Evolutionary conservation across 1,140 invertebrate species (phyloP).

Genomic region (Portunus trituberculatus): DNA sequence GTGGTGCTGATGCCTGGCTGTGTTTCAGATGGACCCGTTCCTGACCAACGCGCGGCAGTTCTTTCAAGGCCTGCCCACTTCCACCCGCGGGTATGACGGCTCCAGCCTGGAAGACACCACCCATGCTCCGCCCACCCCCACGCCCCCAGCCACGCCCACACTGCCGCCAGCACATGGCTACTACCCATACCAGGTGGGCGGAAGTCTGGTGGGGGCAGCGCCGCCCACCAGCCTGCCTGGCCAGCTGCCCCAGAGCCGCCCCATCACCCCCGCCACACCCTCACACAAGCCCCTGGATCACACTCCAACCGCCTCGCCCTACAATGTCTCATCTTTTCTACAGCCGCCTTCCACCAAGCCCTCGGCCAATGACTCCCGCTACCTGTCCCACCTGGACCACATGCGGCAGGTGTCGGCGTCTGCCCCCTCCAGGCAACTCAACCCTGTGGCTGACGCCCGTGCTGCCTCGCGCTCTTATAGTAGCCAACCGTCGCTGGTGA

Average conservation of each 20-base stretch:
- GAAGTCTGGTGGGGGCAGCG: slow-evolving; percentile 13
- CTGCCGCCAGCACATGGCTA: slow-evolving; percentile 63
- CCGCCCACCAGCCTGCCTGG: slow-evolving; percentile 61
- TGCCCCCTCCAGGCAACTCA: background rate
- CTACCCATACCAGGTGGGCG: slow-evolving; percentile 44
- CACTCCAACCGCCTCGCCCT: slow-evolving; percentile 45
- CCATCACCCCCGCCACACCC: slow-evolving; percentile 66
- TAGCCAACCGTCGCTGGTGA: slow-evolving; percentile 22
- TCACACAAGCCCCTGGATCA: slow-evolving; percentile 65
- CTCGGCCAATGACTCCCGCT: slow-evolving; percentile 45
- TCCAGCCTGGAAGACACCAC: slow-evolving; percentile 52
- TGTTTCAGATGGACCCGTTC: slow-evolving; percentile 72
- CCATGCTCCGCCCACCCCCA: slow-evolving; percentile 70
- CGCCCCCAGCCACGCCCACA: slow-evolving; percentile 70
- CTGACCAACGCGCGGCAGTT: slow-evolving; percentile 70
- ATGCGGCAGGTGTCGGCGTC: background rate
- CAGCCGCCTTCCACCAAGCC: slow-evolving; percentile 49
- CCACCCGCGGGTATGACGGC: slow-evolving; percentile 66
- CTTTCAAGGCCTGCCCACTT: slow-evolving; percentile 67
- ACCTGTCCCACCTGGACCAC: background rate
- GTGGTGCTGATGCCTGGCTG: background rate
- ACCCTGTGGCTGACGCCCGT: slow-evolving; percentile 27
- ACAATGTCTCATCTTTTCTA: slow-evolving; percentile 62
- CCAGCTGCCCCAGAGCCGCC: slow-evolving; percentile 63
- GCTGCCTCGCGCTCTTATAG: slow-evolving; percentile 32